phyloP scores from a whole-genome alignment of 2,888 invertebrate genomes.

The Acronicta aceris region DNA sequence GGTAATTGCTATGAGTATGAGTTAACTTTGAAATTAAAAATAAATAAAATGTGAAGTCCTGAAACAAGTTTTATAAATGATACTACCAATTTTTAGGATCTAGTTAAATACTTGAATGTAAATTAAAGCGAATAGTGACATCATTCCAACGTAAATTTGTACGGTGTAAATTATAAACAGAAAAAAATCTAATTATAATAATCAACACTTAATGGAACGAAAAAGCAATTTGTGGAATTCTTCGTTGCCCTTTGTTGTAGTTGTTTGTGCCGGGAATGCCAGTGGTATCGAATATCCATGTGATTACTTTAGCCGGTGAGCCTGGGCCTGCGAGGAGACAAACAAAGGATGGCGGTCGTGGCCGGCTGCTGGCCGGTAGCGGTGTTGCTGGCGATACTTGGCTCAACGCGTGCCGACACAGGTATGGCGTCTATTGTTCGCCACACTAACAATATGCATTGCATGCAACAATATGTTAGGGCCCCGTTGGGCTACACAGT shows the following conservation, averaged over 20 bases:
- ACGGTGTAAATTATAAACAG: constrained; percentile 42
- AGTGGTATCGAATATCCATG: constrained; percentile 9
- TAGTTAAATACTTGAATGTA: background rate
- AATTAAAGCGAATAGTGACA: constrained; percentile 17
- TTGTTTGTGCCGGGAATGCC: constrained; percentile 16
- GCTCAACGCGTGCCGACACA: constrained; percentile 29
- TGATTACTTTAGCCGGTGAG: constrained; percentile 31
- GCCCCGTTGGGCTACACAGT: too few species aligned
- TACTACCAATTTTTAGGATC: background rate
- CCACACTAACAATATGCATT: too few species aligned
- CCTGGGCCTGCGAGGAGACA: background rate
- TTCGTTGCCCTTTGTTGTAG: background rate
- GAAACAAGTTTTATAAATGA: constrained; percentile 7
- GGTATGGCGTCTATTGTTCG: constrained; percentile 28
- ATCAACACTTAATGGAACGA: background rate
- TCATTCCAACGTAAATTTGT: constrained; percentile 23
- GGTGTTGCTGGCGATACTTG: constrained; percentile 45
- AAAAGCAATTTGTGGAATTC: constrained; percentile 2
- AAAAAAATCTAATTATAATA: constrained; percentile 35
- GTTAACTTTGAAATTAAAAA: too few species aligned
- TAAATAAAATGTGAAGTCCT: constrained; percentile 15
- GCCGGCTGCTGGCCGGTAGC: constrained; percentile 40
- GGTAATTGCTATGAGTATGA: too few species aligned
- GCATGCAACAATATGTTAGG: too few species aligned
- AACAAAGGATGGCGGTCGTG: constrained; percentile 45